Base-by-base conservation (phyloP, 2,797 vertebrate genomes). In the Falco novaeseelandiae region DNA sequence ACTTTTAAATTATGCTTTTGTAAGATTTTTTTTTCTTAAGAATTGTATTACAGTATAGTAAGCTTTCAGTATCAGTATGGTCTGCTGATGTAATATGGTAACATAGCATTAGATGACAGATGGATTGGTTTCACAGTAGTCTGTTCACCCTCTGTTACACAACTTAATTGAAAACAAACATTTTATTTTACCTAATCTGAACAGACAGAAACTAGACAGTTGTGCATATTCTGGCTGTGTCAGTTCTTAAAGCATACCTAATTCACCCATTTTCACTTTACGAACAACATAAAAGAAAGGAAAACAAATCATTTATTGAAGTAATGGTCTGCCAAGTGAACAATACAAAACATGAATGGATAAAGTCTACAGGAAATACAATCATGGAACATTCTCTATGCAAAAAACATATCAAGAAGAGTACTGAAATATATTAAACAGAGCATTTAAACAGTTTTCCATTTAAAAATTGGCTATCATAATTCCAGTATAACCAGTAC, bases 101-200 rank as follows among this genome's bases (percentile, higher is more conserved):
- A 62, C 30, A 42, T 72, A 89, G 34, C n/a, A 52, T 77, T 80
- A 38, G 23, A 62, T 42, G 76, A 88, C 32, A 95, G 89, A 91
- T 82, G 89, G 76, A 95, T 71, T 91, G 30, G 36, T 76, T 95
- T 94, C 77, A 92, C 51, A 90, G 66, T 62, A 74, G 70, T 72
- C 67, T 86, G 62, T 40, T 95, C 72, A 76, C 49, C 20, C 80
- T 86, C 82, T 90, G 85, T 65, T 88, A 91, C 54, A 88, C 61
- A 93, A 84, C 8, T 63, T 73, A 85, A 25, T 78, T 78, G 40
- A 90, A 96, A 94, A 93, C 36, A 95, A 90, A 48, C 87, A 90
- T 83, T 94, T 94, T 73, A 52, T 91, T 87, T 92, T 85, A 77
- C 21, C n/a, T 86, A 67, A 55, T 74, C 22, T 40, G 46, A 82